These are phyloP conservation scores for Hirtodrosophila cameraria DNA, from an alignment of 2,888 invertebrate species.

Conservation along the genomic window DNA sequence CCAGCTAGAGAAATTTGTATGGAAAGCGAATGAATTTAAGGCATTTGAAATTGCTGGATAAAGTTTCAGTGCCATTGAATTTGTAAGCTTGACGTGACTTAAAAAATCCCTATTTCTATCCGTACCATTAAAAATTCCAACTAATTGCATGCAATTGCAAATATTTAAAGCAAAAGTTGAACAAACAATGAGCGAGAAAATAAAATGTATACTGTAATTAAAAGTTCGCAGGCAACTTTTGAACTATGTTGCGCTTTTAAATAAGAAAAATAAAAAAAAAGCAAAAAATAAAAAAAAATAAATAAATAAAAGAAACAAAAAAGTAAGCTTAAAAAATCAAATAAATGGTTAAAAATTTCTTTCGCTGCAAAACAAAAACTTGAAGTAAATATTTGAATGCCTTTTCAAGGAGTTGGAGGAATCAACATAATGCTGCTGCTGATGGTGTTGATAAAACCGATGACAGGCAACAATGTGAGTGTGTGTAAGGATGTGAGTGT, in stretches of 20 bases:
- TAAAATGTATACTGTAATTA: conserved; percentile 23
- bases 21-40: conserved; percentile 9
- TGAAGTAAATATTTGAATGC: conserved; percentile 41
- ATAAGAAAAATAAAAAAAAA: background rate
- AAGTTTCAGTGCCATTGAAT: conserved; percentile 15
- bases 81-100: background rate
- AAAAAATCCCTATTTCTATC: too few relatives aligned
- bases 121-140: background rate
- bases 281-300: background rate
- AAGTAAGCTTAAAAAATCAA: conserved; percentile 7
- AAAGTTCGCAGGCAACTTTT: conserved; percentile 34
- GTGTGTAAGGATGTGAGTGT: conserved; percentile 1
- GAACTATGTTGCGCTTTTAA: conserved; percentile 2
- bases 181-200: background rate
- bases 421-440: conserved; percentile 28
- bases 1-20: conserved; percentile 13
- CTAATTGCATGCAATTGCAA: conserved; percentile 28
- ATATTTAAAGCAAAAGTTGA: conserved; percentile 23
- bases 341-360: conserved; percentile 23
- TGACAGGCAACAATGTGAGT: conserved; percentile 25
- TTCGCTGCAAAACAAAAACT: conserved; percentile 11
- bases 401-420: background rate
- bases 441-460: conserved; percentile 25
- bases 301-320: background rate
- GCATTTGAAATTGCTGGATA: conserved; percentile 11